These are phyloP conservation scores for Pilophorus perplexus DNA, from an alignment of 2,888 invertebrate genomes.

Conservation along the genomic window DNA sequence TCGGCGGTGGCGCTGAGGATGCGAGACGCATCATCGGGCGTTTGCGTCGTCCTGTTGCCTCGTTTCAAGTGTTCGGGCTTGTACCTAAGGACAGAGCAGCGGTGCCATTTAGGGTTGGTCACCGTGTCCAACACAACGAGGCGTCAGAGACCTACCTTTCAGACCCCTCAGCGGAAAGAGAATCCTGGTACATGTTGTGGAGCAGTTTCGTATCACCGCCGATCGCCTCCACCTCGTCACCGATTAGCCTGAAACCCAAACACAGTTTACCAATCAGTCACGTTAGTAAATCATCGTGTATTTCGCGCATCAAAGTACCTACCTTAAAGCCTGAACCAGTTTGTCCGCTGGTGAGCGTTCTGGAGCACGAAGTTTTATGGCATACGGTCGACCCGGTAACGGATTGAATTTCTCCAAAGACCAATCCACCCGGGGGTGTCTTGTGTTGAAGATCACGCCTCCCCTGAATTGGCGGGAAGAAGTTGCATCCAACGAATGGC, in stretches of 20 bases:
- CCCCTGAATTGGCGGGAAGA: too few relatives aligned
- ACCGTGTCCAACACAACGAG: too few relatives aligned
- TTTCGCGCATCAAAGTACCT: not conserved
- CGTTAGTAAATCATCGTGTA: not conserved
- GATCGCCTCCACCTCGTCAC: conserved; percentile 10
- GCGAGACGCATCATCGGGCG: not conserved
- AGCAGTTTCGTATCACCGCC: conserved; percentile 29
- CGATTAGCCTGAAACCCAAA: not conserved
- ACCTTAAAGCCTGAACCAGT: conserved; percentile 25
- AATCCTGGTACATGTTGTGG: too few relatives aligned
- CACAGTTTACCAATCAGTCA: not conserved
- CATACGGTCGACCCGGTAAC: conserved; percentile 10
- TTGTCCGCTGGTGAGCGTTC: conserved; percentile 19
- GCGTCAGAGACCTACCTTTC: too few relatives aligned
- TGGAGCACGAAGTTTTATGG: conserved; percentile 9
- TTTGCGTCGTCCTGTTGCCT: not conserved
- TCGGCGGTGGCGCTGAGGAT: not conserved
- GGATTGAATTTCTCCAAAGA: conserved; percentile 30
- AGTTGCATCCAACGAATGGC: too few relatives aligned
- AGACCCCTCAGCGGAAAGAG: too few relatives aligned
- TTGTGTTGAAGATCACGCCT: conserved; percentile 5
- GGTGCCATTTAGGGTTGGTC: too few relatives aligned
- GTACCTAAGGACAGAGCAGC: too few relatives aligned
- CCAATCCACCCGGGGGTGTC: conserved; percentile 9
- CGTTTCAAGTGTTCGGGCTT: not conserved